Evolutionary conservation across 1,140 invertebrate species (phyloP).

Genomic region (Drosophila grimshawi): DNA sequence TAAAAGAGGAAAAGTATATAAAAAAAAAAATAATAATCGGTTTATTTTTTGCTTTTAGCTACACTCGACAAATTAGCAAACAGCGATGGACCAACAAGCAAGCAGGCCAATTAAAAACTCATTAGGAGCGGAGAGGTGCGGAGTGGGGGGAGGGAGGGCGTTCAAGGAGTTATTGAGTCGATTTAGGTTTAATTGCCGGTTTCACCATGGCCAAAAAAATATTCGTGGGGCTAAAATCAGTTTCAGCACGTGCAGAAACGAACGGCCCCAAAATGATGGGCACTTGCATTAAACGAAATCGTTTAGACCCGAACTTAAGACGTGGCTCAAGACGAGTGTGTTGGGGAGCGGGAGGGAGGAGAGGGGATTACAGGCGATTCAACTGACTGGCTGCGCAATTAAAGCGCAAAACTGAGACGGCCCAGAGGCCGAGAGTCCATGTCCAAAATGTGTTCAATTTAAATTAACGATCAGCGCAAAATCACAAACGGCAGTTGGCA

Average conservation of each 20-base stretch:
- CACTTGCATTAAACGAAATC: conserved; percentile 81
- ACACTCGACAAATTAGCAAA: conserved; percentile 49
- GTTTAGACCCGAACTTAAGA: conserved; percentile 56
- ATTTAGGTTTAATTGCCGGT: conserved; percentile 70
- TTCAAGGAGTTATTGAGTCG: conserved; percentile 34
- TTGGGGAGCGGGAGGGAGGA: background rate
- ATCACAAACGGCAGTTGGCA: conserved; percentile 57
- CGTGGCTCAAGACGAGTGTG: conserved; percentile 20
- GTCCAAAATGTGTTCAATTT: conserved; percentile 83
- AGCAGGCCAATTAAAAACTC: conserved; percentile 74
- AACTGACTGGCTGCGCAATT: conserved; percentile 58
- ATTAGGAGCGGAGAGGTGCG: conserved; percentile 47
- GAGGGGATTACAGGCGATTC: conserved; percentile 9
- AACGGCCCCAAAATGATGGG: conserved; percentile 70
- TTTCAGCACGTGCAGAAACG: conserved; percentile 68
- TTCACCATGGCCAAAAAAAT: conserved; percentile 73
- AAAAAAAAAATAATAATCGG: background rate
- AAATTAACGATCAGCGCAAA: conserved; percentile 77
- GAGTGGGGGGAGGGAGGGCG: background rate
- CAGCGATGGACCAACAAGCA: conserved; percentile 15
- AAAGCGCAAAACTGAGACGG: conserved; percentile 52
- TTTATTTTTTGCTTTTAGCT: conserved; percentile 14
- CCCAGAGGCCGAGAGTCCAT: conserved; percentile 51
- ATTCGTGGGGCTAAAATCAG: conserved; percentile 66
- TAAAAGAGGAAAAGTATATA: background rate